These are phyloP conservation scores for Pogona vitticeps DNA, from an alignment of 2,113 vertebrate species.

Conservation along the genomic window DNA sequence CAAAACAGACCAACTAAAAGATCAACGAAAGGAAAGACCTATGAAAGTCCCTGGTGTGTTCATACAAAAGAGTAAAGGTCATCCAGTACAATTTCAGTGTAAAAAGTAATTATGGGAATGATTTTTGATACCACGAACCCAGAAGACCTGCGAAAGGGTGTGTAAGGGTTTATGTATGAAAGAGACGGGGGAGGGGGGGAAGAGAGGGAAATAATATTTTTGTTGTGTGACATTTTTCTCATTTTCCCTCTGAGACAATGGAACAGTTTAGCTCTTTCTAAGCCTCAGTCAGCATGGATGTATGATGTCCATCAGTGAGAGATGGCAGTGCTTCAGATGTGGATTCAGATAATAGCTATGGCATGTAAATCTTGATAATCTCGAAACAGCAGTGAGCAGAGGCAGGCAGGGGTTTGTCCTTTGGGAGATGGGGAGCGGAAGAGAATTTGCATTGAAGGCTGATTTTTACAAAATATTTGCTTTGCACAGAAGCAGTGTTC, in stretches of 20 bases:
- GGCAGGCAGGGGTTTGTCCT: slow-evolving; percentile 26
- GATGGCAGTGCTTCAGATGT: slow-evolving; percentile 40
- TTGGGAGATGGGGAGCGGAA: neutral
- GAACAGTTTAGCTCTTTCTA: slow-evolving; percentile 35
- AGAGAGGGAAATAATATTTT: neutral
- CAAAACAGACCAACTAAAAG: too few species aligned
- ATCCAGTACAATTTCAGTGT: neutral
- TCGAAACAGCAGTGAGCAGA: slow-evolving; percentile 39
- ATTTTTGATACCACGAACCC: neutral
- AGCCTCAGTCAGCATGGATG: slow-evolving; percentile 14
- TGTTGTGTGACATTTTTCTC: slow-evolving; percentile 3
- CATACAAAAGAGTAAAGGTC: too few species aligned
- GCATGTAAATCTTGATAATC: slow-evolving; percentile 44
- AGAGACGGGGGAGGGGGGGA: neutral
- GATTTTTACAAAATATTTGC: neutral
- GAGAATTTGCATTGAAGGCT: slow-evolving; percentile 15
- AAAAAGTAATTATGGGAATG: neutral
- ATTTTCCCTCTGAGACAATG: slow-evolving; percentile 35
- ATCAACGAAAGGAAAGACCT: neutral
- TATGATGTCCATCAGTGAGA: slow-evolving; percentile 51
- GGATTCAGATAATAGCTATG: slow-evolving; percentile 58
- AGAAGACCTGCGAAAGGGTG: neutral
- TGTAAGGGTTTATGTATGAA: neutral
- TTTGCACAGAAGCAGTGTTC: slow-evolving; percentile 10
- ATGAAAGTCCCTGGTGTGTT: too few species aligned